Evolutionary conservation across 2,113 vertebrate species (phyloP).

Genomic region (Myotis yumanensis): DNA sequence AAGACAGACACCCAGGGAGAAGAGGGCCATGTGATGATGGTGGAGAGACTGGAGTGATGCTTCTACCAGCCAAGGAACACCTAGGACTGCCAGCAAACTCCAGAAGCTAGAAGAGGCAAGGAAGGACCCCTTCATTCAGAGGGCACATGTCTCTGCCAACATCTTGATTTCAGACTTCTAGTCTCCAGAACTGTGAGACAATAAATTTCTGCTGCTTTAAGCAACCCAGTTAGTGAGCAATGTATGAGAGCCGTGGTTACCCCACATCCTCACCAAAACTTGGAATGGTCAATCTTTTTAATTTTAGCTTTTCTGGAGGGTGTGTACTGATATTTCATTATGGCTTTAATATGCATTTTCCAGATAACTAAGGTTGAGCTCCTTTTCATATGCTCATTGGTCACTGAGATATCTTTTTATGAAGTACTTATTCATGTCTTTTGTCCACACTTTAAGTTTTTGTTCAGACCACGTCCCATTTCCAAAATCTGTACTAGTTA

Average conservation of each 20-base stretch:
- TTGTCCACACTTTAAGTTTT: neutral
- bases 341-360: constrained; percentile 10
- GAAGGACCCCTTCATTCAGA: neutral
- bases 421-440: neutral
- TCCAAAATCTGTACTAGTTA: neutral
- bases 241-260: neutral
- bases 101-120: neutral
- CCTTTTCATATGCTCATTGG: neutral
- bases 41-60: neutral
- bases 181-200: neutral
- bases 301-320: constrained; percentile 24
- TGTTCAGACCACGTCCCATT: neutral
- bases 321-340: neutral
- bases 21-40: neutral
- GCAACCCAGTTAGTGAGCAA: neutral
- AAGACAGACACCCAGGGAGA: neutral
- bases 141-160: neutral
- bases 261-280: neutral
- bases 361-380: neutral
- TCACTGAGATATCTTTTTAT: constrained; percentile 2
- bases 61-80: neutral
- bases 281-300: neutral
- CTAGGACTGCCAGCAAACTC: neutral
- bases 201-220: neutral
- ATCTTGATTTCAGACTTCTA: neutral